Conservation (phyloP, 2,797 vertebrate species). For the Austrolebias charrua region DNA sequence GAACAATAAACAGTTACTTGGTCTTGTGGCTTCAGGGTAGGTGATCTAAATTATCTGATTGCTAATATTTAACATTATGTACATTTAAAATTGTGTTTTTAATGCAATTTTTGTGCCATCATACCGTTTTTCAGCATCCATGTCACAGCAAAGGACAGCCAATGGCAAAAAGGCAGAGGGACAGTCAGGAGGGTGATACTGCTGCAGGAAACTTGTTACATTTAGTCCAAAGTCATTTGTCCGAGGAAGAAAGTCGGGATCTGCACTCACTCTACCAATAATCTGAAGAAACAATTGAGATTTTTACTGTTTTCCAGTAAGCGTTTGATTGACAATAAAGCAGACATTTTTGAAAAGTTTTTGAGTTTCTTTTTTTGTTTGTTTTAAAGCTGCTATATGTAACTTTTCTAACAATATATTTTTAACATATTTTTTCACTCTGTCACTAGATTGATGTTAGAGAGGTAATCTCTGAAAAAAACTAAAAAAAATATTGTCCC, state of each 20-base stretch:
- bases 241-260: slow-evolving; percentile 93
- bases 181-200: slow-evolving; percentile 83
- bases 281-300: slow-evolving; percentile 75
- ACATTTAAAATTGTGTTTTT: background rate
- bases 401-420: no score
- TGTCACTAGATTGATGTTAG: no score
- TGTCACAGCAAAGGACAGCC: slow-evolving; percentile 88
- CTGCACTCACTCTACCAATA: slow-evolving; percentile 93
- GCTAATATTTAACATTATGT: background rate
- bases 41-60: background rate
- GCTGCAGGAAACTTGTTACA: slow-evolving; percentile 87
- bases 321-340: background rate
- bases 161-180: slow-evolving; percentile 91
- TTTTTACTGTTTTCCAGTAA: background rate
- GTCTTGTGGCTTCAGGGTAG: background rate
- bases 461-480: no score
- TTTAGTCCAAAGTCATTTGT: slow-evolving; percentile 93
- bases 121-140: slow-evolving; percentile 91
- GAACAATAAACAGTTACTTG: no score
- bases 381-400: no score
- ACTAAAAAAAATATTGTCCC: no score
- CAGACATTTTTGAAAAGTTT: no score
- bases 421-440: no score
- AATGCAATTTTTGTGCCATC: slow-evolving; percentile 8
- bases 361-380: background rate